These are phyloP conservation scores for Lissonota sp. DNA, from an alignment of 2,888 invertebrate species.

Conservation along the genomic window DNA sequence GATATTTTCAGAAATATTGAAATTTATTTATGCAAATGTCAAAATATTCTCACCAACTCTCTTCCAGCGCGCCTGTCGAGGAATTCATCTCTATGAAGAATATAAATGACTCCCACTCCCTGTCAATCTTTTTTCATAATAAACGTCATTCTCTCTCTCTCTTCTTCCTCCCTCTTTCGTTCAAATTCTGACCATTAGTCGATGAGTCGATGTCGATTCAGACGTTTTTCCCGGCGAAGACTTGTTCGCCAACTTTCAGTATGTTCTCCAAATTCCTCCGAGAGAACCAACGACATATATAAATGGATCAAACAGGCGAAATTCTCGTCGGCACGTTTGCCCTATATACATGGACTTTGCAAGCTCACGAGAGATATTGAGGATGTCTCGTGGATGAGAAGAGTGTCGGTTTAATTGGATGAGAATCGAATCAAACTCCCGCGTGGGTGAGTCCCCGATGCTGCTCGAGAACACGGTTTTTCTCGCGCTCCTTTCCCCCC, in stretches of 20 bases:
- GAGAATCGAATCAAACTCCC: conserved; percentile 64
- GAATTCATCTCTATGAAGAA: conserved; percentile 37
- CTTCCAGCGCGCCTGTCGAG: conserved; percentile 21
- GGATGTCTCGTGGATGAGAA: conserved; percentile 38
- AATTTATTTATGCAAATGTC: conserved; percentile 51
- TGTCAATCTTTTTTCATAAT: conserved; percentile 21
- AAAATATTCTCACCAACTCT: conserved; percentile 34
- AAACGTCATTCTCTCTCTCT: not conserved
- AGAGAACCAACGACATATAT: conserved; percentile 11
- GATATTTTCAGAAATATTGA: conserved; percentile 39
- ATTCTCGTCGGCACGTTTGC: conserved; percentile 16
- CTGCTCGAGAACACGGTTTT: conserved; percentile 44
- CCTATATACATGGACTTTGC: conserved; percentile 11
- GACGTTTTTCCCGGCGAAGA: conserved; percentile 13
- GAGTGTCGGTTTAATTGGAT: conserved; percentile 68
- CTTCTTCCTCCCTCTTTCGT: not conserved
- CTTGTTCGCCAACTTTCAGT: conserved; percentile 29
- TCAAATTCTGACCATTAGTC: conserved; percentile 36
- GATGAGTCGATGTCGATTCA: conserved; percentile 9
- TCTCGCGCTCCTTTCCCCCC: not conserved
- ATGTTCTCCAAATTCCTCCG: conserved; percentile 47
- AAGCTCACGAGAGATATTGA: conserved; percentile 13
- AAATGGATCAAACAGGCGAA: not conserved
- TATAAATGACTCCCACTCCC: conserved; percentile 35
- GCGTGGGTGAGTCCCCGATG: conserved; percentile 50